Conservation (phyloP, 2,113 vertebrate genomes). For the Notechis scutatus region DNA sequence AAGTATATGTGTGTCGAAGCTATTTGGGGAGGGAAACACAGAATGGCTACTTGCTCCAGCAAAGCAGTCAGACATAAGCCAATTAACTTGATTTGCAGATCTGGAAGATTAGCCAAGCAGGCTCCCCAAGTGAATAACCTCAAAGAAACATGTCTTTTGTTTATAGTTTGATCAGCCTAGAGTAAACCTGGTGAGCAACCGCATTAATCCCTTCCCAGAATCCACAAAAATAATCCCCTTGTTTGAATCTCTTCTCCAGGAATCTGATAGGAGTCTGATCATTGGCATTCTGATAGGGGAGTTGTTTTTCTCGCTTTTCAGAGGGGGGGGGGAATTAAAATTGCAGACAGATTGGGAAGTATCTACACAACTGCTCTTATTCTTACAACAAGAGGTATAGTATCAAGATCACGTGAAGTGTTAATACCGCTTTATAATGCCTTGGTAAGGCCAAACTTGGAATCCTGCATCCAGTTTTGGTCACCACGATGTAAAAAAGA, state of each 20-base stretch:
- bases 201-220: not conserved
- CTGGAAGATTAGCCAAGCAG: constrained; percentile 49
- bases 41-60: constrained; percentile 45
- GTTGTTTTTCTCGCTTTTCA: not conserved
- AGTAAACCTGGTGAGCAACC: not conserved
- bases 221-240: not conserved
- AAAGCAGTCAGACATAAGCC: constrained; percentile 55
- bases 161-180: constrained; percentile 8
- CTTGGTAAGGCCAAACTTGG: no score
- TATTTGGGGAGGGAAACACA: constrained; percentile 47
- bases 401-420: no score
- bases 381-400: no score
- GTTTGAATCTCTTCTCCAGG: not conserved
- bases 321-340: no score
- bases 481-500: no score
- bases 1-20: constrained; percentile 60
- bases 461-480: no score
- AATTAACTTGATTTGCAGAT: constrained; percentile 58
- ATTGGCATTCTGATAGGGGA: not conserved
- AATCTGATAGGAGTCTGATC: not conserved
- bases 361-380: not conserved
- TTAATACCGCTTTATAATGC: no score
- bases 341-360: not conserved
- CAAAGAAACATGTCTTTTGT: constrained; percentile 21
- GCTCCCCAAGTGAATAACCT: constrained; percentile 38